Percentiles rank a stretch among this genome's conserved stretches.
phyloP scores from a whole-genome alignment of 2,113 vertebrate genomes.

The Lophochroa leadbeateri region DNA sequence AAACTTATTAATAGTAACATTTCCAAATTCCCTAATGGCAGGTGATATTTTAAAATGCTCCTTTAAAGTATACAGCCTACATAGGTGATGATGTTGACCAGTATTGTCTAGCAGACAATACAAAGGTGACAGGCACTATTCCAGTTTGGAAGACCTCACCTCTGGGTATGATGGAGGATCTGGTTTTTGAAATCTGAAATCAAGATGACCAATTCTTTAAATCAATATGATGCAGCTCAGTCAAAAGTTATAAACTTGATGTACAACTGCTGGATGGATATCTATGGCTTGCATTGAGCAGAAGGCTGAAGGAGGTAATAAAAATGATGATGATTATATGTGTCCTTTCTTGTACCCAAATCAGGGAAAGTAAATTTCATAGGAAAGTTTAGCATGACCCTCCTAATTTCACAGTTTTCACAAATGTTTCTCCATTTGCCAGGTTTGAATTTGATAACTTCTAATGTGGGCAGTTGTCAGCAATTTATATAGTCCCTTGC shows the following conservation, averaged over 20 bases:
- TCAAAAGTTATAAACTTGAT: background rate
- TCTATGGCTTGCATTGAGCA: background rate
- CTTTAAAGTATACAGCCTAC: background rate
- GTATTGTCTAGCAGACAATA: background rate
- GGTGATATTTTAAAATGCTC: background rate
- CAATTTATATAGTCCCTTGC: background rate
- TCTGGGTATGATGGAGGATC: background rate
- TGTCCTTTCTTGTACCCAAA: background rate
- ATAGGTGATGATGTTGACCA: background rate
- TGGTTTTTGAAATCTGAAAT: background rate
- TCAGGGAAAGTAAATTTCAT: background rate
- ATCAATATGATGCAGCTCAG: background rate
- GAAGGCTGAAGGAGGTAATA: background rate
- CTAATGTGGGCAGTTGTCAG: background rate
- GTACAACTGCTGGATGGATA: background rate
- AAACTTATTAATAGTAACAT: background rate
- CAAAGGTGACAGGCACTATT: background rate
- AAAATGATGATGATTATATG: rapidly evolving
- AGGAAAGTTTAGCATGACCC: background rate
- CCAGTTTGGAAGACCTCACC: background rate
- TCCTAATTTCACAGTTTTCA: background rate
- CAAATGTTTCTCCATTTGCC: background rate
- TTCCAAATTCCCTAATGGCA: background rate
- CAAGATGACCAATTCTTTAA: background rate
- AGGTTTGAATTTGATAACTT: background rate